Base-by-base conservation (phyloP, 2,888 invertebrate species). In the Isotomurus palustris region DNA sequence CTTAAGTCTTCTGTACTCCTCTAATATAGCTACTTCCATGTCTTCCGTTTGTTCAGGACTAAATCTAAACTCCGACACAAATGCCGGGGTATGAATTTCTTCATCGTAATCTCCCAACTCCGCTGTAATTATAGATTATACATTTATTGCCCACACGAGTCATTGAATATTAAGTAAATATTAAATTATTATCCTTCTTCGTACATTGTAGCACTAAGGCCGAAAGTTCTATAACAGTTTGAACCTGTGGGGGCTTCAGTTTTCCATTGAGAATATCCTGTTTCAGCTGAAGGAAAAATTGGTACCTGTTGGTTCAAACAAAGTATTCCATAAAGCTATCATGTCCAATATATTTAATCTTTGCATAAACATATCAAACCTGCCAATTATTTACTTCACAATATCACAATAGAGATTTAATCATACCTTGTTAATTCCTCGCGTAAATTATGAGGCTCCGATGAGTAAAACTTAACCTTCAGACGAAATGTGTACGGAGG, bases 381-480 rank as follows among this genome's bases (percentile, higher is more conserved):
- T 32, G 32, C 12, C 32, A n/a, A n/a, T n/a, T n/a, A n/a, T n/a
- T n/a, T n/a, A n/a, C n/a, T n/a, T n/a, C n/a, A n/a, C n/a, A 12
- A 40, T 17, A 8, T 17, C 8, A 40, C 41, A 40, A 73, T 38
- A 58, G 32, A 61, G 43, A 43, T 54, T 59, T 22, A 52, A 55
- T 24, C n/a, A 49, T 69, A 82, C 75, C 97, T 84, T 4, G 97
- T 99, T 66, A 97, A 79, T 78, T 99, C 99, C 78, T 99, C 99
- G 58, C 94, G 84, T 60, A 99, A 79, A 72, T 91, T 91, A 74
- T 91, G 95, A 6, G 99, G 99, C 75, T 99, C 99, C 0, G 95
- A 95, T 2, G 97, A 94, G 78, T 97, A 99, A 78, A 99, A 99
- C 78, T 99, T 99, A 2, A 99, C 97, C 78, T 91, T 88, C 49